Evolutionary conservation across 2,797 vertebrate genomes (phyloP).

Genomic region (Gymnoscopelus braueri): DNA sequence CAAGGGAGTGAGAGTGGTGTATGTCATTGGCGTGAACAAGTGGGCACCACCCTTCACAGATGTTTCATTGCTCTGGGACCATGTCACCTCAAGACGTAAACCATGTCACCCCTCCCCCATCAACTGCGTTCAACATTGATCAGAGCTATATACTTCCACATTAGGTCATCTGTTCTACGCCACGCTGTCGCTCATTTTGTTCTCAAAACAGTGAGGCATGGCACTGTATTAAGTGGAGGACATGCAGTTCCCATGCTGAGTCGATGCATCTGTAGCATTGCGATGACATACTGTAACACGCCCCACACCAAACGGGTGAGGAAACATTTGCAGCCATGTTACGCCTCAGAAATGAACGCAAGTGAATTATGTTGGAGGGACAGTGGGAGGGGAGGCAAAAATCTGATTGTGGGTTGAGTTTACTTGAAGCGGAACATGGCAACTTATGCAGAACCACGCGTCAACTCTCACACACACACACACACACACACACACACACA

Average conservation of each 20-base stretch:
- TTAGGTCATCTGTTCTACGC: too few species aligned
- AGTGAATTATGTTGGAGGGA: conserved; percentile 50
- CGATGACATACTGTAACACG: conserved; percentile 19
- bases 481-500: conserved; percentile 23
- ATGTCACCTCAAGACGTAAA: too few species aligned
- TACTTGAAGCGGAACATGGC: conserved; percentile 51
- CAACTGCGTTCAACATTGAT: too few species aligned
- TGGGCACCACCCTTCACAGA: too few species aligned
- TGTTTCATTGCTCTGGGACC: too few species aligned
- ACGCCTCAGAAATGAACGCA: conserved; percentile 45
- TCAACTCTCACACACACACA: neutral
- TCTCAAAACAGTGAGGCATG: too few species aligned
- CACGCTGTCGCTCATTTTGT: too few species aligned
- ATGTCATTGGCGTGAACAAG: too few species aligned
- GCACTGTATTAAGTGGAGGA: neutral
- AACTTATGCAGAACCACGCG: neutral
- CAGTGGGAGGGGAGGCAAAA: conserved; percentile 45
- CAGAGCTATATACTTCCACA: too few species aligned
- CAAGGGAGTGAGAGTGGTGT: too few species aligned
- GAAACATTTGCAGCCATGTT: conserved; percentile 17
- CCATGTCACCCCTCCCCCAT: too few species aligned
- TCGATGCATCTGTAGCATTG: conserved; percentile 30
- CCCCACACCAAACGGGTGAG: conserved; percentile 37
- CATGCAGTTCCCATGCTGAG: conserved; percentile 20
- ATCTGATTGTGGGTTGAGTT: conserved; percentile 41